A percentile compares a stretch with the other conserved stretches of the same genome.
These are phyloP conservation scores for Haemorhous mexicanus DNA, from an alignment of 2,113 vertebrate genomes.

Conservation along the genomic window DNA sequence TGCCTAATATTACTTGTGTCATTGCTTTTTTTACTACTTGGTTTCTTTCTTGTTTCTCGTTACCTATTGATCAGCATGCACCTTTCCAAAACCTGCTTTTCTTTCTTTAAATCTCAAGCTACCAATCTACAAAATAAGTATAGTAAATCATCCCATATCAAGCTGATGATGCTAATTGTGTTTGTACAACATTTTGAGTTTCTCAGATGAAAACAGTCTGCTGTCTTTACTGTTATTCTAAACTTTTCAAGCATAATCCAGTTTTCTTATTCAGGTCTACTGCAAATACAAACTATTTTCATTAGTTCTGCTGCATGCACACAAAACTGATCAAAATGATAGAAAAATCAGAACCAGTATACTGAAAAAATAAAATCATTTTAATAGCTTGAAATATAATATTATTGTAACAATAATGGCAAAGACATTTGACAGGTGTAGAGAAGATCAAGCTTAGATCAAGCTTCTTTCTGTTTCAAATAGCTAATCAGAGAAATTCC, in stretches of 20 bases:
- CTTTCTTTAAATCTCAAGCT: not conserved
- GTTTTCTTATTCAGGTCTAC: not conserved
- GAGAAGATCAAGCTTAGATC: slow-evolving; percentile 49
- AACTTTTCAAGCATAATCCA: not conserved
- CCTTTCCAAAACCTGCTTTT: not conserved
- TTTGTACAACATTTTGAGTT: not conserved
- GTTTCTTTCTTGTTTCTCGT: not conserved
- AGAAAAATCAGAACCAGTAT: not conserved
- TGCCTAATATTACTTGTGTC: not conserved
- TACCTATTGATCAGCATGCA: not conserved
- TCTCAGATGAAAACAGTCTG: not conserved
- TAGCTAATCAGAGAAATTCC: slow-evolving; percentile 50
- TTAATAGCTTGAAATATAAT: slow-evolving; percentile 41
- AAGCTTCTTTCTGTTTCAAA: slow-evolving; percentile 53
- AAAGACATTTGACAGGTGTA: slow-evolving; percentile 47
- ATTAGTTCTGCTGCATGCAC: not conserved
- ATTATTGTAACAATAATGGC: slow-evolving; percentile 20
- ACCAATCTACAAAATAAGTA: not conserved
- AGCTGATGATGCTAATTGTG: not conserved
- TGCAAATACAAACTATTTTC: not conserved
- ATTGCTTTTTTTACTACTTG: not conserved
- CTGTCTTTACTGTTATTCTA: not conserved
- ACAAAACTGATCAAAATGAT: not conserved
- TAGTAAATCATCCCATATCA: not conserved
- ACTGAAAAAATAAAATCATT: not conserved